Conservation (phyloP, 2,113 vertebrate species). For the Clarias batrachus region DNA sequence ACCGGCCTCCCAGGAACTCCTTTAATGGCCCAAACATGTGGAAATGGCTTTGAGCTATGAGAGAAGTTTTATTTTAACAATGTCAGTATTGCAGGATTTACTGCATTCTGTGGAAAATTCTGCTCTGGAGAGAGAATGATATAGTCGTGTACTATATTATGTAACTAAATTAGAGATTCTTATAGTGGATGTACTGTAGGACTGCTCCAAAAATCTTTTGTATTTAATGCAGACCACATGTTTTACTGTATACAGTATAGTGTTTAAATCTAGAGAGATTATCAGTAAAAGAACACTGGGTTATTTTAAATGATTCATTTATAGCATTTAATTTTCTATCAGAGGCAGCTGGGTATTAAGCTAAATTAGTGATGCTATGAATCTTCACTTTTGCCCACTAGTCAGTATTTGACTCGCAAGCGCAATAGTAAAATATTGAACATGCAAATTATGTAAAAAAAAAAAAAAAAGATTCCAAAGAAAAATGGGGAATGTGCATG, state of each 20-base stretch:
- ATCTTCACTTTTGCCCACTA: background rate
- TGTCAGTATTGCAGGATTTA: background rate
- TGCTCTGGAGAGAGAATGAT: background rate
- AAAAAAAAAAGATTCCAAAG: background rate
- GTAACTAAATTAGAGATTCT: background rate
- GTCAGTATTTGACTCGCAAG: background rate
- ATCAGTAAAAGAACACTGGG: background rate
- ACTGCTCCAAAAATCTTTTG: background rate
- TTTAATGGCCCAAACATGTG: no score
- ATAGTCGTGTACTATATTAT: background rate
- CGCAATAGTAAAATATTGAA: background rate
- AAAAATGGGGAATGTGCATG: conserved; percentile 26
- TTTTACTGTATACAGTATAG: background rate
- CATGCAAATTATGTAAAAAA: background rate
- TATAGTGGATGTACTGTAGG: background rate
- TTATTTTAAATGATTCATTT: background rate
- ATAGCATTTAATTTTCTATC: background rate
- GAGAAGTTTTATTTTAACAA: background rate
- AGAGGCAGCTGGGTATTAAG: background rate
- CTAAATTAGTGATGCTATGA: background rate
- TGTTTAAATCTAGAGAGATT: background rate
- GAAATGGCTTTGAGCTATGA: no score
- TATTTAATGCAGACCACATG: background rate
- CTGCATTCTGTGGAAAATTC: background rate
- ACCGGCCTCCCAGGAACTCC: no score